Conservation (phyloP, 2,888 invertebrate genomes). For the Calliphora vomitoria region DNA sequence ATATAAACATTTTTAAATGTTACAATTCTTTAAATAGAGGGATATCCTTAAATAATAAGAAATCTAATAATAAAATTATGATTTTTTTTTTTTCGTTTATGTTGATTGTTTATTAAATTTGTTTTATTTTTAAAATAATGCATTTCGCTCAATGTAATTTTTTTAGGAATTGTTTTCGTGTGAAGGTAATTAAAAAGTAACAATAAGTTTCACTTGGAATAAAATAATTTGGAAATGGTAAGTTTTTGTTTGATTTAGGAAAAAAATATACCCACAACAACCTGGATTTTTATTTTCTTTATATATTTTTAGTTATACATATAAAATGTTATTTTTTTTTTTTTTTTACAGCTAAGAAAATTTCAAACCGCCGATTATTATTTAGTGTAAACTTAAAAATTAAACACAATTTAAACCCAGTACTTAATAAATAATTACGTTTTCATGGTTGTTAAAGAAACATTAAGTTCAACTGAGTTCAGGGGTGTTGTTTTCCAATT, state of each 20-base stretch:
- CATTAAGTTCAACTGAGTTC: constrained; percentile 2
- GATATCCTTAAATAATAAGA: constrained; percentile 46
- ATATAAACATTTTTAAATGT: constrained; percentile 40
- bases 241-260: constrained; percentile 12
- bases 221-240: constrained; percentile 50
- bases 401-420: constrained; percentile 54
- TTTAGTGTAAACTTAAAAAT: constrained; percentile 52
- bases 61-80: constrained; percentile 17
- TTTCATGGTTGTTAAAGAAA: constrained; percentile 17
- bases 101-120: not conserved
- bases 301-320: not conserved
- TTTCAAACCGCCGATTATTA: constrained; percentile 23
- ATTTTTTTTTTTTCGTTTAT: not conserved
- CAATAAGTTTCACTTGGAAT: constrained; percentile 42
- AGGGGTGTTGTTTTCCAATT: not conserved
- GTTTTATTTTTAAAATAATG: not conserved
- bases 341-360: constrained; percentile 37
- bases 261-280: constrained; percentile 17
- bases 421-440: constrained; percentile 44
- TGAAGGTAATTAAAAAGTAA: constrained; percentile 35
- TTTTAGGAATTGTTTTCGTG: constrained; percentile 26
- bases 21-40: constrained; percentile 28
- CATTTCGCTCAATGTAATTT: constrained; percentile 26
- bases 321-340: constrained; percentile 14
- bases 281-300: not conserved